Evolutionary conservation across 2,113 vertebrate species (phyloP), one percentile per base, ranked within the genome.

Genomic region (Pipa parva): DNA sequence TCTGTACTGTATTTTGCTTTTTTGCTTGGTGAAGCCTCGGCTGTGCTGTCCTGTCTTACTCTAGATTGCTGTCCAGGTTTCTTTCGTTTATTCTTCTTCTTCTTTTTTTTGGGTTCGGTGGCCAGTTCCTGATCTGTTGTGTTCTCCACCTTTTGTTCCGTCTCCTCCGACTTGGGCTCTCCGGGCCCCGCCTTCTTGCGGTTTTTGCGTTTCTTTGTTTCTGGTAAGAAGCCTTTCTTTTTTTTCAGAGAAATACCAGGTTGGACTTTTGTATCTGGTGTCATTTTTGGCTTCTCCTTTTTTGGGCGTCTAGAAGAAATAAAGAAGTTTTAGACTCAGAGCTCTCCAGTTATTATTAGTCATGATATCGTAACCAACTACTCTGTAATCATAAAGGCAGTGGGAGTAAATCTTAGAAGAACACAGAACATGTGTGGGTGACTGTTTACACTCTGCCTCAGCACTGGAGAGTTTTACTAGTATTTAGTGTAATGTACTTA

Each of bases 211-310:
- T 93, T 97, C 33, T 99, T 99, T 4, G 80, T 91, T 61, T 95
- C 95, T 0, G 96, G 97, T 20, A 99, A 82, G 67, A 96, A 95
- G 0, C 95, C 96, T 50, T 95, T 98, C 71, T 91, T 95, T 84
- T 95, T 98, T 52, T 73, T 85, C 76, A 0, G 37, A 24, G 63
- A 54, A 22, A 39, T 26, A 11, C 63, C 58, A 0, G 2, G 73
- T 2, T 33, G 52, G 13, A 68, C 24, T 0, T 1, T 46, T 2
- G 72, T 74, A 54, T 80, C 82, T 0, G 20, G 50, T 1, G 52
- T 28, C 11, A 63, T 29, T 20, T 83, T 85, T 3, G 67, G 71
- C 78, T 94, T 97, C 37, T 88, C 88, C 0, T 80, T 82, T 73
- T 90, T 93, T 36, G 96, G 94, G 73, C 90, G 93, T 67, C 97